Conservation (phyloP, 1,140 invertebrate genomes). For the Epicauta chinensis region DNA sequence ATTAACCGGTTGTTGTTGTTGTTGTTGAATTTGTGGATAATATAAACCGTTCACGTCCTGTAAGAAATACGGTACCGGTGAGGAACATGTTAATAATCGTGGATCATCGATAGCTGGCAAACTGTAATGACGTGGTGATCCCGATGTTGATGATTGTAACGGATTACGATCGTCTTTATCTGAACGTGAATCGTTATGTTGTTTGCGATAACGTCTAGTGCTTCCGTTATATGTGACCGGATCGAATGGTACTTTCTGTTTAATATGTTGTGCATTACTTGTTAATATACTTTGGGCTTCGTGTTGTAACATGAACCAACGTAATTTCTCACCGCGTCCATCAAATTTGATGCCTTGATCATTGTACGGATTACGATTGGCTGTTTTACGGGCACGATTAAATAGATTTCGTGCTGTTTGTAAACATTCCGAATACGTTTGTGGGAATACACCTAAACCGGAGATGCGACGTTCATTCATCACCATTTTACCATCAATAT, state of each 20-base stretch:
- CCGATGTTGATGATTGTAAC: slow-evolving; percentile 6
- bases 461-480: slow-evolving; percentile 61
- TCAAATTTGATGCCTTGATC: slow-evolving; percentile 67
- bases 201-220: slow-evolving; percentile 37
- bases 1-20: slow-evolving; percentile 45
- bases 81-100: slow-evolving; percentile 38
- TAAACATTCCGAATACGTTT: slow-evolving; percentile 67
- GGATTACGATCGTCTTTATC: not conserved
- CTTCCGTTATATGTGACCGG: slow-evolving; percentile 41
- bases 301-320: slow-evolving; percentile 81
- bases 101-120: slow-evolving; percentile 55
- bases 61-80: slow-evolving; percentile 39
- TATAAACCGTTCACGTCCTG: slow-evolving; percentile 37
- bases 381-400: slow-evolving; percentile 68
- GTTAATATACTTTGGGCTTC: slow-evolving; percentile 68
- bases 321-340: slow-evolving; percentile 56
- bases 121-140: slow-evolving; percentile 53
- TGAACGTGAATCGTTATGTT: slow-evolving; percentile 19
- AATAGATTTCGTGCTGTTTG: slow-evolving; percentile 74
- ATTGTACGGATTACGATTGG: slow-evolving; percentile 61
- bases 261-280: slow-evolving; percentile 65
- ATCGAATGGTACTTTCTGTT: slow-evolving; percentile 67
- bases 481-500: slow-evolving; percentile 65
- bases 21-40: slow-evolving; percentile 25
- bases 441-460: slow-evolving; percentile 61